These are phyloP conservation scores for Cossypha niveicapilla DNA, from an alignment of 2,797 vertebrate genomes.

Conservation along the genomic window DNA sequence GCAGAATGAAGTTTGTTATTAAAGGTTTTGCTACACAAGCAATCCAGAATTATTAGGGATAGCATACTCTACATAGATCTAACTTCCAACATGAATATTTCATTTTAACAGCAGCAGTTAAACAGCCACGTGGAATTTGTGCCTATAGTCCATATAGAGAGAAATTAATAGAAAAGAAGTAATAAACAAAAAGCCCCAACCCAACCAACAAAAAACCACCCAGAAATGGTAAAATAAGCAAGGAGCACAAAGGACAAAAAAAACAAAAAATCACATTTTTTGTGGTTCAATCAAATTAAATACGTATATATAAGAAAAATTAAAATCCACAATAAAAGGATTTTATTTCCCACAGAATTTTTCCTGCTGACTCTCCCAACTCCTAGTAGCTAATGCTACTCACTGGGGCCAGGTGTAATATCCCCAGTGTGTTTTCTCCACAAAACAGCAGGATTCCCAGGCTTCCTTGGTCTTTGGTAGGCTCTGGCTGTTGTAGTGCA, in stretches of 20 bases:
- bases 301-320: neutral
- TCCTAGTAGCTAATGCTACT: neutral
- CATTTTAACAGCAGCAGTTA: neutral
- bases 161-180: neutral
- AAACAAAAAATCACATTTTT: neutral
- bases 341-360: neutral
- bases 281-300: neutral
- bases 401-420: conserved; percentile 95
- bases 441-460: conserved; percentile 88
- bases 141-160: neutral
- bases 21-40: neutral
- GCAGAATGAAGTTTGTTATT: neutral
- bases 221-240: neutral
- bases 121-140: neutral
- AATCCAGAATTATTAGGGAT: neutral
- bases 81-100: neutral
- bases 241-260: neutral
- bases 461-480: conserved; percentile 86
- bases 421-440: conserved; percentile 98
- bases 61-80: rapidly evolving
- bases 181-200: neutral
- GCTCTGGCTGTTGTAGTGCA: conserved; percentile 87
- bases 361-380: neutral
- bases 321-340: neutral
- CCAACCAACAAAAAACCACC: neutral